Evolutionary conservation across 2,888 invertebrate genomes (phyloP).

Genomic region (Lepidocyrtoides sp.): DNA sequence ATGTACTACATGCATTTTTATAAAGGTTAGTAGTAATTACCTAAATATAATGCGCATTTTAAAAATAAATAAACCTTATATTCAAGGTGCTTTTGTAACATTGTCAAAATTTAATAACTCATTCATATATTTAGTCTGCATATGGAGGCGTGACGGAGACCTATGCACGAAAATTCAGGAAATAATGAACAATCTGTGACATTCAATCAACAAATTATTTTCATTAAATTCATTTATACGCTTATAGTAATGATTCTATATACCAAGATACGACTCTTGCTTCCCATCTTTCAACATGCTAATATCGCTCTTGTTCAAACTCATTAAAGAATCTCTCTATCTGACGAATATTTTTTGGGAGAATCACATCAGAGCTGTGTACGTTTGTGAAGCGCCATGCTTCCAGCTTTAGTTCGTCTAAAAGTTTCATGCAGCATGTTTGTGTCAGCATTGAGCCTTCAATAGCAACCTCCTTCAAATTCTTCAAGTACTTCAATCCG

Average conservation of each 20-base stretch:
- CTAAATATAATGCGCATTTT: too few species aligned
- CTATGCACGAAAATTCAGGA: not conserved
- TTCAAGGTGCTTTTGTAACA: too few species aligned
- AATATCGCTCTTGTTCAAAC: constrained; percentile 65
- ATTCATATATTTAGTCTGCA: not conserved
- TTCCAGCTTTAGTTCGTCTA: constrained; percentile 61
- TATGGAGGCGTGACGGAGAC: too few species aligned
- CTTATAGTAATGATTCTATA: too few species aligned
- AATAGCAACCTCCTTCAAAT: constrained; percentile 56
- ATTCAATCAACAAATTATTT: too few species aligned
- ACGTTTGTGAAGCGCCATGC: constrained; percentile 60
- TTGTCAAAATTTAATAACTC: not conserved
- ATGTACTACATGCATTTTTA: too few species aligned
- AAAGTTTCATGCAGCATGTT: constrained; percentile 46
- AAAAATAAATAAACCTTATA: too few species aligned
- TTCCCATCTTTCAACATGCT: not conserved
- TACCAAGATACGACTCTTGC: too few species aligned
- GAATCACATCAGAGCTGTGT: constrained; percentile 57
- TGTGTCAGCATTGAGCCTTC: constrained; percentile 66
- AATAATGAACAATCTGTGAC: too few species aligned
- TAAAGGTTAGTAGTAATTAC: too few species aligned
- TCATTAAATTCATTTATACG: too few species aligned
- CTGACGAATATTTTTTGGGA: constrained; percentile 51
- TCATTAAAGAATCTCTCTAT: constrained; percentile 61
- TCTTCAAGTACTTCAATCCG: constrained; percentile 32